These are phyloP conservation scores for Cephus spinipes DNA, from an alignment of 2,888 invertebrate genomes.

Conservation along the genomic window DNA sequence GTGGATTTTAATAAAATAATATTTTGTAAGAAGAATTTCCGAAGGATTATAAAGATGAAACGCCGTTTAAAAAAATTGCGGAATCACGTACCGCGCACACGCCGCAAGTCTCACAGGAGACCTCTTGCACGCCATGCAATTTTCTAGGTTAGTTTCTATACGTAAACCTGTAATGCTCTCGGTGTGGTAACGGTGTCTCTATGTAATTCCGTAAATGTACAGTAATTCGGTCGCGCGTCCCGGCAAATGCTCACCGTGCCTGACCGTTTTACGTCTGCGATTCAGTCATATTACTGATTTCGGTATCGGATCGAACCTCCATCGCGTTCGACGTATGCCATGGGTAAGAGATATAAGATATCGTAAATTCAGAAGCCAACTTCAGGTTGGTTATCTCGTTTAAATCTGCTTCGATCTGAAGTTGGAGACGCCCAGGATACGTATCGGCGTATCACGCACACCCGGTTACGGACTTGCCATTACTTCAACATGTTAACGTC, in stretches of 20 bases:
- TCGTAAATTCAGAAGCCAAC: not conserved
- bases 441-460: not conserved
- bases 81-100: not conserved
- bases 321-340: not conserved
- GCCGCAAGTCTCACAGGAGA: not conserved
- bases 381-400: not conserved
- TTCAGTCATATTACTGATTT: not conserved
- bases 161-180: not conserved
- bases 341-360: not conserved
- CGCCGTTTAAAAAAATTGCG: not conserved
- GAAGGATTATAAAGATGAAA: not conserved
- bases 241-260: not conserved
- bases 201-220: not conserved
- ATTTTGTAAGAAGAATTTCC: not conserved
- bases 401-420: not conserved
- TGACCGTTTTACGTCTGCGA: not conserved
- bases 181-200: not conserved
- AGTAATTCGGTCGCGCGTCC: not conserved
- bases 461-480: not conserved
- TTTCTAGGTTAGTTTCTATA: not conserved
- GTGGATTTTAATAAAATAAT: not conserved
- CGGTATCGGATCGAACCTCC: not conserved
- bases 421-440: not conserved
- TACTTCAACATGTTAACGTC: not conserved
- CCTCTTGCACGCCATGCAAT: not conserved